A percentile compares a stretch with the other conserved stretches of the same genome.
Conservation (phyloP, 23 tunicate genomes). For the Styela plicata region DNA sequence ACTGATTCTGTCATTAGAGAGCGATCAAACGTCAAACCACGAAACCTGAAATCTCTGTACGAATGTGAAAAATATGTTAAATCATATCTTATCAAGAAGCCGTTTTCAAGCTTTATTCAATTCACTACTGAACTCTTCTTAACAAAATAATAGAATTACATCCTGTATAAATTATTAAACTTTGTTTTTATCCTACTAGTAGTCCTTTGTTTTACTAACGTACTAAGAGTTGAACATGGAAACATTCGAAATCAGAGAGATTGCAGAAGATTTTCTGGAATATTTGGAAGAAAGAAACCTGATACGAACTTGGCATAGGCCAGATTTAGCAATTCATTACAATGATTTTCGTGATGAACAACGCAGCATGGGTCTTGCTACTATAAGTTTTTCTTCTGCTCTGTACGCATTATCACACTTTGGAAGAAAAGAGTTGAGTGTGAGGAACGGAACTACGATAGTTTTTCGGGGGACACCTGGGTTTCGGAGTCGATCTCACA, state of each 20-base stretch:
- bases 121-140: too few species aligned
- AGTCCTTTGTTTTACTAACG: too few species aligned
- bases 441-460: conserved; percentile 7
- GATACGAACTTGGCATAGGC: conserved; percentile 26
- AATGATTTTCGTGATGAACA: conserved; percentile 10
- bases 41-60: too few species aligned
- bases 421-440: conserved; percentile 8
- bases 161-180: too few species aligned
- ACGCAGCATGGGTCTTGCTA: neutral
- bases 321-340: conserved; percentile 10
- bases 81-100: too few species aligned
- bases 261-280: conserved; percentile 10
- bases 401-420: neutral
- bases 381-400: conserved; percentile 5
- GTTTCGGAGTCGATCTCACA: neutral
- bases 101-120: too few species aligned
- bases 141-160: too few species aligned
- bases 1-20: too few species aligned
- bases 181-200: too few species aligned
- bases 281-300: conserved; percentile 5
- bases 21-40: too few species aligned
- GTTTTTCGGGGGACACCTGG: conserved; percentile 6
- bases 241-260: neutral
- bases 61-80: too few species aligned
- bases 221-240: neutral